Conservation (phyloP, 2,888 invertebrate genomes). For the Meiosimyza platycephala region DNA sequence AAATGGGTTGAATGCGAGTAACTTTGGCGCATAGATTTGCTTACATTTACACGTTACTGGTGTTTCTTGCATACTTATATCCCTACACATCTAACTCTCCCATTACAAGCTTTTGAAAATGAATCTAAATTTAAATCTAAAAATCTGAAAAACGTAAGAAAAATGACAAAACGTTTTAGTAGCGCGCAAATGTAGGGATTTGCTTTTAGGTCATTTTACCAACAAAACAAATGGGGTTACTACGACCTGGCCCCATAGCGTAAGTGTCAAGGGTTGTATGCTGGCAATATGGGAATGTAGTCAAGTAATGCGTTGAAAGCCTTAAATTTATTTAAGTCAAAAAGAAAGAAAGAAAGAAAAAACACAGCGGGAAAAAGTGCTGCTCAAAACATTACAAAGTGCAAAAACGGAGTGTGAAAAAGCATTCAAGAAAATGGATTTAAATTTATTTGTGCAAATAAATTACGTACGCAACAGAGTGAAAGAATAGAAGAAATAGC, state of each 20-base stretch:
- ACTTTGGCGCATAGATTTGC: no score
- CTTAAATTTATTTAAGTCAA: background rate
- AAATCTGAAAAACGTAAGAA: background rate
- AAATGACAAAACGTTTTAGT: conserved; percentile 5
- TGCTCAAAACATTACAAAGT: background rate
- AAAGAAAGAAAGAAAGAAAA: no score
- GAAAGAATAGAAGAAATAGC: background rate
- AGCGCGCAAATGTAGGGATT: background rate
- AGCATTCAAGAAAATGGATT: conserved; percentile 13
- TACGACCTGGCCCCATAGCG: no score
- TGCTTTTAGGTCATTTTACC: conserved; percentile 1
- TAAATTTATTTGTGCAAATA: conserved; percentile 16
- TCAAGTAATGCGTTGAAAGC: conserved; percentile 2
- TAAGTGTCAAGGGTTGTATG: no score
- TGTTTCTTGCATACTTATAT: no score
- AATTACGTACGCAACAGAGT: background rate
- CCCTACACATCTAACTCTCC: no score
- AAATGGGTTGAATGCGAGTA: no score
- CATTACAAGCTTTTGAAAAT: no score
- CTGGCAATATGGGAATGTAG: no score
- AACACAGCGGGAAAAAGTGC: no score
- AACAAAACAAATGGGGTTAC: background rate
- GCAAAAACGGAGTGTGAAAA: background rate
- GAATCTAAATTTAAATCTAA: no score
- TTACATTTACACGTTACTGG: no score